Evolutionary conservation across 2,113 vertebrate genomes (phyloP), one percentile per base, ranked within the genome.

Genomic region (Serinus canaria): DNA sequence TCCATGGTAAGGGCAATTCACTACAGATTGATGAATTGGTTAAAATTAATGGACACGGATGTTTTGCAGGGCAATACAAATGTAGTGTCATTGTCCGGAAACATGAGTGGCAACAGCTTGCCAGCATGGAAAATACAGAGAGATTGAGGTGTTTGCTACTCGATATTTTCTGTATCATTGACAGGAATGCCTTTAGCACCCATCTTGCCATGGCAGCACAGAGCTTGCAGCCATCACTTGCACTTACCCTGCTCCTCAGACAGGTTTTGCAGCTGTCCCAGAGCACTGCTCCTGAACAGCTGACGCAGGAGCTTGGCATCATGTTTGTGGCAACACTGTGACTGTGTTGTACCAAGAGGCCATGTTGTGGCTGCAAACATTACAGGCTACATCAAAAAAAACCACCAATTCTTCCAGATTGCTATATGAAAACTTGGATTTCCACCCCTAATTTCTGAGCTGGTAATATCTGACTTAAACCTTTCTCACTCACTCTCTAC

Each of bases 251-350:
- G 22, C 62, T 79, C 44, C 79, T 92, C 69, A 44, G 70, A 7
- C 56, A 70, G 47, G 53, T 79, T 92, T 79, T 63, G 37, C n/a
- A 59, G 83, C 37, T 81, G 28, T 31, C 28, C 28, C 21, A 0
- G 5, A 13, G 33, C 0, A 0, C 83, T 72, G 55, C 31, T 74
- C 44, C 46, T 15, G 31, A 75, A 24, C 3, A 11, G 35, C 24
- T 4, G 2, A 41, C 37, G 13, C 18, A 6, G 41, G 55, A 59
- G 25, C 41, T 41, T 44, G 21, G 37, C 58, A 11, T 41, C 43
- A 12, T 0, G 1, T 33, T 13, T 3, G 2, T 18, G 35, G 28
- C 67, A 62, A 18, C 7, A 2, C 10, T 21, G 11, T 20, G 12
- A 59, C 46, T 24, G 24, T 4, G 0, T 16, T n/a, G 23, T 9